Percentiles rank a stretch among this genome's conserved stretches.
Conservation (phyloP, 2,797 vertebrate species). For the Coregonus sp. region DNA sequence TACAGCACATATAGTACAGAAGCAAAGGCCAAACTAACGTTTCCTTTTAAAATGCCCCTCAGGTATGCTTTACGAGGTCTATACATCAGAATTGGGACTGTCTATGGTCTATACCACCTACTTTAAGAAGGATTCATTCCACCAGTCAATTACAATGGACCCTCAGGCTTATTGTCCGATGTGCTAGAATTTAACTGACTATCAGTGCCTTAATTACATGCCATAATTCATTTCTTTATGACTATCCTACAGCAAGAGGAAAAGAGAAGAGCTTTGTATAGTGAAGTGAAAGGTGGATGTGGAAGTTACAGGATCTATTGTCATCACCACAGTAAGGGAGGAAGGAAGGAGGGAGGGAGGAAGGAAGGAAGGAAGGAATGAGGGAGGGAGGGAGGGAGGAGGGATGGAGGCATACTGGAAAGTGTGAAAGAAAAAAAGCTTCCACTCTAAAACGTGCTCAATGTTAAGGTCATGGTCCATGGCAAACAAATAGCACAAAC, state of each 20-base stretch:
- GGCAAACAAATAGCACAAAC: not conserved
- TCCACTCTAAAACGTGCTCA: not conserved
- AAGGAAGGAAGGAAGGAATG: too few relatives aligned
- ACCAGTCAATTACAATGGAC: conserved; percentile 6
- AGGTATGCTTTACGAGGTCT: not conserved
- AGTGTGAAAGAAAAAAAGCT: not conserved
- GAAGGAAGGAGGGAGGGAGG: too few relatives aligned
- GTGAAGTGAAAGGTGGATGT: not conserved
- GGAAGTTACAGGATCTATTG: not conserved
- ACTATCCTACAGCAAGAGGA: not conserved
- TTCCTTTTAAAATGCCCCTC: not conserved
- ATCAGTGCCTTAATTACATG: not conserved
- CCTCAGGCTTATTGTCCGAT: not conserved
- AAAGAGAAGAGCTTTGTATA: not conserved
- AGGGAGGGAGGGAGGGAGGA: too few relatives aligned
- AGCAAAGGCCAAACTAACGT: not conserved
- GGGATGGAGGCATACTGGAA: too few relatives aligned
- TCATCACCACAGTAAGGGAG: not conserved
- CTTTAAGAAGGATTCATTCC: not conserved
- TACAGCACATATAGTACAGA: not conserved
- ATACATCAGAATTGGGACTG: not conserved
- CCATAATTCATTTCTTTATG: not conserved
- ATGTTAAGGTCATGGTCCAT: not conserved
- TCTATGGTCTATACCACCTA: not conserved
- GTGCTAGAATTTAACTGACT: not conserved